Evolutionary conservation across 2,113 vertebrate species (phyloP).

Genomic region (Xiphophorus couchianus): DNA sequence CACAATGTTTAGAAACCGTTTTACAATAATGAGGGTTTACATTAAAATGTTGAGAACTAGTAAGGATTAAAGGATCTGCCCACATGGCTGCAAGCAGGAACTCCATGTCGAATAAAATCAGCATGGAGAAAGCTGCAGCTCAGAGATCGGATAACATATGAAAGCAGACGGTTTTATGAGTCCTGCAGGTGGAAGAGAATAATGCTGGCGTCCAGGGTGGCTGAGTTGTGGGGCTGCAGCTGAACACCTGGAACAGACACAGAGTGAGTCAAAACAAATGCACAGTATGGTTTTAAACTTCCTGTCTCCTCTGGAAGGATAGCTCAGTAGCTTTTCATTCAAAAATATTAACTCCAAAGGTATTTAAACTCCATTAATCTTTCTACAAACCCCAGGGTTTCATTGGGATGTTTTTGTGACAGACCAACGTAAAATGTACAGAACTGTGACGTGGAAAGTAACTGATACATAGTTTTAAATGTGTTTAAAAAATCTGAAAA

Average conservation of each 20-base stretch:
- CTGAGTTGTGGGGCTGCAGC: background rate
- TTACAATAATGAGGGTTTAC: background rate
- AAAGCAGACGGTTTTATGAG: background rate
- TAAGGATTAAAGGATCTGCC: background rate
- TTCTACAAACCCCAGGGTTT: too few relatives aligned
- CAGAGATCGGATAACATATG: slow-evolving; percentile 10
- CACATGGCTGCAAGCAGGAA: background rate
- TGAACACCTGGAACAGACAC: slow-evolving; percentile 24
- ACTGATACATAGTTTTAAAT: too few relatives aligned
- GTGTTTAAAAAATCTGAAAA: too few relatives aligned
- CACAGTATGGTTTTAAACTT: background rate
- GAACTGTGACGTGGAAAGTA: too few relatives aligned
- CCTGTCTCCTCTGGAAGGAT: background rate
- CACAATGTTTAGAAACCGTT: background rate
- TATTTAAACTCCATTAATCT: background rate
- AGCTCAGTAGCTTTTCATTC: background rate
- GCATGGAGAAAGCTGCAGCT: slow-evolving; percentile 10
- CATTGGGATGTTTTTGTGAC: too few relatives aligned
- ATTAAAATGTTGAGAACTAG: background rate
- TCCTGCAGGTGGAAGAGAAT: background rate
- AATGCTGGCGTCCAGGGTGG: too few relatives aligned
- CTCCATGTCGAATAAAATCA: background rate
- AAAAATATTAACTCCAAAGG: background rate
- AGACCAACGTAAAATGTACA: too few relatives aligned
- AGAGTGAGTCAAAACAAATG: background rate